These are phyloP conservation scores for Serripes groenlandicus DNA, from an alignment of 2,888 invertebrate genomes.

Conservation along the genomic window DNA sequence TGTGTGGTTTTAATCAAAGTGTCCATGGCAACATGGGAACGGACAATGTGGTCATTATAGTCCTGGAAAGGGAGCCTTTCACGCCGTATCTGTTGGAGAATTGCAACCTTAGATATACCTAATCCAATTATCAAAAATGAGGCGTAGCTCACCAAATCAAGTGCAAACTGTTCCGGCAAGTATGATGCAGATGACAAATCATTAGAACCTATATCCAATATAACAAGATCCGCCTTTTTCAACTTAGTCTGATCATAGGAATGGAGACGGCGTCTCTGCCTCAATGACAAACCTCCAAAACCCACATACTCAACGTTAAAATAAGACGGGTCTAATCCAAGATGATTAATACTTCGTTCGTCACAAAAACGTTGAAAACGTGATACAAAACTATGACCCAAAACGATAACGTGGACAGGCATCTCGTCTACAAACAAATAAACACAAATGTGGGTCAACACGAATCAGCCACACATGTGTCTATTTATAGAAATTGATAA, in stretches of 20 bases:
- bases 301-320: background rate
- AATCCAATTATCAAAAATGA: conserved; percentile 11
- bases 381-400: conserved; percentile 34
- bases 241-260: background rate
- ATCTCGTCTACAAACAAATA: background rate
- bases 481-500: too few relatives aligned
- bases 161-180: conserved; percentile 18
- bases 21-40: conserved; percentile 15
- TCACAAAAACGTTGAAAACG: conserved; percentile 15
- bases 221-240: background rate
- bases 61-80: background rate
- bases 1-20: background rate
- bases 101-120: conserved; percentile 5
- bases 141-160: conserved; percentile 16
- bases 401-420: conserved; percentile 4
- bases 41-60: conserved; percentile 20
- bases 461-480: too few relatives aligned
- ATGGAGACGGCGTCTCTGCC: conserved; percentile 8
- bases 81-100: background rate
- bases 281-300: conserved; percentile 9
- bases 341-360: background rate
- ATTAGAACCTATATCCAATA: conserved; percentile 32
- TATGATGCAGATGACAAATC: conserved; percentile 2
- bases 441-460: too few relatives aligned
- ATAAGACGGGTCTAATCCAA: conserved; percentile 1